Base-by-base conservation (phyloP, 2,888 invertebrate species). In the Tenthredo mesomela region DNA sequence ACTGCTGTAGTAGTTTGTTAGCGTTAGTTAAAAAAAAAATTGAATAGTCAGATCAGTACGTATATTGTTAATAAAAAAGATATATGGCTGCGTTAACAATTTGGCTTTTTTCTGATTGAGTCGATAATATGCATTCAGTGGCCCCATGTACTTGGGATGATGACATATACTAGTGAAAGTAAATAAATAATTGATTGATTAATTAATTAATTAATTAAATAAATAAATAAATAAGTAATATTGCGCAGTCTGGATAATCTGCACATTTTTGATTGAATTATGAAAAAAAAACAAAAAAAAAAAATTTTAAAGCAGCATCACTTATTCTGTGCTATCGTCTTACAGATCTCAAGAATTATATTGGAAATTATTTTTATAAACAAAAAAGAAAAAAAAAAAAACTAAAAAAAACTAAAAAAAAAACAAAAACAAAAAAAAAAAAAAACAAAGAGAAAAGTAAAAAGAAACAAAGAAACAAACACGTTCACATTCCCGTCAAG, bases 311-410 rank as follows among this genome's bases (percentile, higher is more conserved):
- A 77, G 54, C 33, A 84, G 84, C 73, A 85, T 82, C 77, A 61
- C 33, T 78, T 73, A 43, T 80, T 84, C 84, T 84, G 54, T 50
- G 58, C 87, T 89, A 89, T 89, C 88, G 86, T 89, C 89, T 89
- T 88, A 89, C 89, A 90, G 89, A 89, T 89, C 88, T 90, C 88
- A 87, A 86, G 88, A 75, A 89, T 90, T 90, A 77, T 90, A 90
- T 89, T 88, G 88, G 89, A 89, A 90, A 88, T 91, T 91, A 91
- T 91, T 91, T 91, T 90, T 91, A 88, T 91, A 91, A 89, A 86
- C 87, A 86, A 86, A 73, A 85, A 85, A 87, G 86, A 85, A 87
- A 87, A 87, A 86, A 86, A 89, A 86, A 50, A 88, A 86, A 2
- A 33, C 29, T 91, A 91, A 89, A n/a, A 86, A 86, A 71, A 87